phyloP scores from a whole-genome alignment of 2,888 invertebrate genomes.

The Mylabris sibirica region DNA sequence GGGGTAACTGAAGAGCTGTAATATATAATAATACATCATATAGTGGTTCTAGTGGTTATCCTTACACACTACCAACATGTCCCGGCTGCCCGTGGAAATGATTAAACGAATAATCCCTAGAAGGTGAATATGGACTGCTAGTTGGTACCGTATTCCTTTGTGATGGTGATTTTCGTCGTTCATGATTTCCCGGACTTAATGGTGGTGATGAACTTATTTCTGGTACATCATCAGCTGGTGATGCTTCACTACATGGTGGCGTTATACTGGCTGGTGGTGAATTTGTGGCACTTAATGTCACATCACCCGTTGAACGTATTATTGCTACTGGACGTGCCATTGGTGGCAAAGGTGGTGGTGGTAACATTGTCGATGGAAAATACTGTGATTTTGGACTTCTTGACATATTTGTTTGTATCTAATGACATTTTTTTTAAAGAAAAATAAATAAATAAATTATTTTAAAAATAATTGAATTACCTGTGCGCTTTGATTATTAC shows the following conservation, averaged over 20 bases:
- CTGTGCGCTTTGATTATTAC: conserved; percentile 77
- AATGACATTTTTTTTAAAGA: not conserved
- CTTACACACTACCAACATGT: conserved; percentile 69
- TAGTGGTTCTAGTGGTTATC: conserved; percentile 46
- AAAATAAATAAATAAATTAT: conserved; percentile 7
- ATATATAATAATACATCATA: conserved; percentile 42
- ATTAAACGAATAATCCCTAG: conserved; percentile 77
- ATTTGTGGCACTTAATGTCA: conserved; percentile 67
- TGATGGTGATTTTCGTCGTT: conserved; percentile 57
- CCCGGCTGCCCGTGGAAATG: conserved; percentile 93
- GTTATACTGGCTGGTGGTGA: conserved; percentile 71
- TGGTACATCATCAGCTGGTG: conserved; percentile 58
- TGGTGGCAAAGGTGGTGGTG: conserved; percentile 93
- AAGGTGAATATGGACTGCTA: conserved; percentile 57
- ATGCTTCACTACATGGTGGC: conserved; percentile 63
- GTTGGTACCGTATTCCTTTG: conserved; percentile 56
- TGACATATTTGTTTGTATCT: conserved; percentile 66
- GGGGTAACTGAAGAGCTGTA: conserved; percentile 92
- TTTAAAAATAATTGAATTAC: conserved; percentile 59
- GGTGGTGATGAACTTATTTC: conserved; percentile 60
- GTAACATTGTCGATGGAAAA: conserved; percentile 91
- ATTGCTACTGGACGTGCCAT: conserved; percentile 97
- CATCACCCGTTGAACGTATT: conserved; percentile 82
- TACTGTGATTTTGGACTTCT: conserved; percentile 82
- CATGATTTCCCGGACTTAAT: conserved; percentile 58